A percentile compares a stretch with the other conserved stretches of the same genome.
Evolutionary conservation across 1,140 invertebrate genomes (phyloP).

Genomic region (Batillaria attramentaria): DNA sequence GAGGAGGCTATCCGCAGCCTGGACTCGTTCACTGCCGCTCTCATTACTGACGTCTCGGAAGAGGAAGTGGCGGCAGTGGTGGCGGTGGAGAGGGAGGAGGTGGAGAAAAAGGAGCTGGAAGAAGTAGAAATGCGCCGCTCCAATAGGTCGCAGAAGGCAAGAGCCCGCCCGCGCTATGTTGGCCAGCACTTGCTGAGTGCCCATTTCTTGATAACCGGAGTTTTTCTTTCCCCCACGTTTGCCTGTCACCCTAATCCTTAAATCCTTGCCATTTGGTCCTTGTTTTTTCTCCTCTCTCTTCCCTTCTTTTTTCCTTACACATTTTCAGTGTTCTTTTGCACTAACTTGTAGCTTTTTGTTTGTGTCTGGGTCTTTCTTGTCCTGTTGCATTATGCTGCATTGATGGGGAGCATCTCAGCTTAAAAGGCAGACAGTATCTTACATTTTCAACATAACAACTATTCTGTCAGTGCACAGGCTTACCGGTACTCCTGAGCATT

Average conservation of each 20-base stretch:
- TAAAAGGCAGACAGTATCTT: too few species aligned
- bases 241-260: background rate
- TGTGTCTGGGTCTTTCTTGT: too few species aligned
- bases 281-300: background rate
- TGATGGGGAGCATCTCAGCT: too few species aligned
- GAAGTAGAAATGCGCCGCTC: slow-evolving; percentile 22
- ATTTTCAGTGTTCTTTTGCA: too few species aligned
- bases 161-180: background rate
- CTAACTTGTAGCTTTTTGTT: too few species aligned
- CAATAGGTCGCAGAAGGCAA: slow-evolving; percentile 24
- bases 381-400: too few species aligned
- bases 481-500: too few species aligned
- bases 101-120: slow-evolving; percentile 28
- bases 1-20: slow-evolving; percentile 63
- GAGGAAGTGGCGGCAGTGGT: slow-evolving; percentile 15
- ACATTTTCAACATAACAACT: too few species aligned
- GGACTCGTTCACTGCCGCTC: slow-evolving; percentile 63
- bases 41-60: slow-evolving; percentile 30
- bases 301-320: background rate
- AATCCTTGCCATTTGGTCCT: background rate
- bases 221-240: too few species aligned
- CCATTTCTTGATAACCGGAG: background rate
- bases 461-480: too few species aligned
- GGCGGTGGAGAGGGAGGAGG: slow-evolving; percentile 8
- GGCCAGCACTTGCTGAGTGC: background rate